Base-by-base conservation (phyloP, 2,888 invertebrate genomes). In the Oxyscelio sp. region DNA sequence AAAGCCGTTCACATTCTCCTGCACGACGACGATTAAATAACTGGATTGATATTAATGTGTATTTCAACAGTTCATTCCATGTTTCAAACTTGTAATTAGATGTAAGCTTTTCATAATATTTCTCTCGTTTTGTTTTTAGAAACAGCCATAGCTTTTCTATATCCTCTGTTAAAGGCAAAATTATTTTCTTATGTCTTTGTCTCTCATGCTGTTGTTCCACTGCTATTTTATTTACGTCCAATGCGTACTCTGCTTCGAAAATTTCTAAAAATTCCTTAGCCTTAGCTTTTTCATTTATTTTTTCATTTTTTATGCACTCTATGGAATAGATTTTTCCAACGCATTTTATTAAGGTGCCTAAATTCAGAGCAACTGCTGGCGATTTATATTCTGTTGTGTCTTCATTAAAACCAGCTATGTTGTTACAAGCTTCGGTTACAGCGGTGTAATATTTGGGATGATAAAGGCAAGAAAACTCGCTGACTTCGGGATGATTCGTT, bases 21-120 rank as follows among this genome's bases (percentile, higher is more conserved):
- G 88, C 71, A n/a, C 87, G 61, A 6, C 87, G 79, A n/a, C 86
- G 85, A 66, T 89, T 88, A 21, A 88, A 89, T 15, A 88, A 9
- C 50, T 85, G 87, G 2, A 87, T 19, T 5, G 80, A 82, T 5
- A 82, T 38, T 6, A 88, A 68, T 5, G 71, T 66, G 5, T 21
- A 19, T 63, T 88, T 63, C 15, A 78, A 71, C 2, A 88, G 63
- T 15, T 58, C 27, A 24, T 48, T 38, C 87, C 87, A 88, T 4
- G 56, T 34, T n/a, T 40, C 40, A 40, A 15, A 19, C 38, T 85
- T 31, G 31, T 31, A 50, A 19, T 13, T 13, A 3, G 11, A 19
- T 21, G 2, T 50, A 6, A 21, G 19, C 4, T 50, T 50, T 13
- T 50, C 50, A 21, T 11, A 50, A 21, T 9, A 19, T 50, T 19